A percentile compares a stretch with the other conserved stretches of the same genome.
These are phyloP conservation scores for Crotalus viridis DNA, from an alignment of 2,113 vertebrate species.

Conservation along the genomic window DNA sequence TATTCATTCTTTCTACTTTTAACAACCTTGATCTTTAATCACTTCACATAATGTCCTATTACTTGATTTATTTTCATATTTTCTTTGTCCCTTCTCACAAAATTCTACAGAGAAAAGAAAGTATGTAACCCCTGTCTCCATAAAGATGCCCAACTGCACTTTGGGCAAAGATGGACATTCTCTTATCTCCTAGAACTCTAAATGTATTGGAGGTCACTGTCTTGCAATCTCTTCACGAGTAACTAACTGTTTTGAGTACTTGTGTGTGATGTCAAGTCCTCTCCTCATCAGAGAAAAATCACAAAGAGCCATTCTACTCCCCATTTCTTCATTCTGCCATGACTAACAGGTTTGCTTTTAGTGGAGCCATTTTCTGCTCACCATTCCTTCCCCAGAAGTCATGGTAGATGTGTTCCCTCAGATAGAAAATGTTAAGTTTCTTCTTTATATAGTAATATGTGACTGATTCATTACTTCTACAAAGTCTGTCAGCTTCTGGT, in stretches of 20 bases:
- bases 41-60: background rate
- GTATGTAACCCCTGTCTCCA: background rate
- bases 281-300: background rate
- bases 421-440: slow-evolving; percentile 60
- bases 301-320: background rate
- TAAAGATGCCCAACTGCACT: background rate
- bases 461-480: slow-evolving; percentile 47
- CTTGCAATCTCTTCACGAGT: background rate
- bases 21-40: background rate
- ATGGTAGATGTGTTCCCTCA: background rate
- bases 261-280: background rate
- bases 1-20: background rate
- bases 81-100: background rate
- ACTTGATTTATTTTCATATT: background rate
- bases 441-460: slow-evolving; percentile 40
- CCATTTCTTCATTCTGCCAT: background rate
- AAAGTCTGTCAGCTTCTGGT: slow-evolving; percentile 44
- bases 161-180: background rate
- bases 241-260: background rate
- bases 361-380: background rate
- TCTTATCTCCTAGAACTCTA: background rate
- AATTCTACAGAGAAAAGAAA: background rate
- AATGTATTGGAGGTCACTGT: background rate
- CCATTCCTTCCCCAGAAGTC: background rate
- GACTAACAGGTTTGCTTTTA: background rate